phyloP scores from a whole-genome alignment of 2,113 vertebrate species.

The Sclerurus mexicanus region DNA sequence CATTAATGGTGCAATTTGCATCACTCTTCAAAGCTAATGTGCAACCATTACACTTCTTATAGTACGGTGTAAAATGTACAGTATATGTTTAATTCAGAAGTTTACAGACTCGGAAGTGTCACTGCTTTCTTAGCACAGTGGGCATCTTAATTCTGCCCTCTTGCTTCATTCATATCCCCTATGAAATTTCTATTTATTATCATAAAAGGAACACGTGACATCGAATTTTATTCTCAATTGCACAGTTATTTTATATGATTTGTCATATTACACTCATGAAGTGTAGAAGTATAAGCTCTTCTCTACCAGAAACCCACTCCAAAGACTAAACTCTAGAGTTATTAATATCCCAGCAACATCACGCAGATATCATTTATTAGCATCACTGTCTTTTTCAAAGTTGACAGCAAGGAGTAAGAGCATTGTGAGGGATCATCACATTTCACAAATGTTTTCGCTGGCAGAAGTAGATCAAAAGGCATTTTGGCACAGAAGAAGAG shows the following conservation, averaged over 20 bases:
- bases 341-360: background rate
- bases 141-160: background rate
- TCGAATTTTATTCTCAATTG: background rate
- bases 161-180: background rate
- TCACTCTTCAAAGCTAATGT: background rate
- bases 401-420: background rate
- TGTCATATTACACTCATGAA: background rate
- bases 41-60: background rate
- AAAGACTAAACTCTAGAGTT: background rate
- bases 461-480: background rate
- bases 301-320: background rate
- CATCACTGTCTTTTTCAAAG: background rate
- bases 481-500: background rate
- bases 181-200: background rate
- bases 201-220: background rate
- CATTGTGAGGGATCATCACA: background rate
- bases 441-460: conserved; percentile 1
- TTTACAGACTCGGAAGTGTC: background rate
- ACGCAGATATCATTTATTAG: background rate
- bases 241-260: background rate
- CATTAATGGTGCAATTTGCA: background rate
- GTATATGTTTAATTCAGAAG: background rate
- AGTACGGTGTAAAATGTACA: background rate
- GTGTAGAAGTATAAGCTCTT: background rate
- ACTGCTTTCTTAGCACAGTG: background rate